Conservation (phyloP, 2,888 invertebrate species). For the Rhingia rostrata region DNA sequence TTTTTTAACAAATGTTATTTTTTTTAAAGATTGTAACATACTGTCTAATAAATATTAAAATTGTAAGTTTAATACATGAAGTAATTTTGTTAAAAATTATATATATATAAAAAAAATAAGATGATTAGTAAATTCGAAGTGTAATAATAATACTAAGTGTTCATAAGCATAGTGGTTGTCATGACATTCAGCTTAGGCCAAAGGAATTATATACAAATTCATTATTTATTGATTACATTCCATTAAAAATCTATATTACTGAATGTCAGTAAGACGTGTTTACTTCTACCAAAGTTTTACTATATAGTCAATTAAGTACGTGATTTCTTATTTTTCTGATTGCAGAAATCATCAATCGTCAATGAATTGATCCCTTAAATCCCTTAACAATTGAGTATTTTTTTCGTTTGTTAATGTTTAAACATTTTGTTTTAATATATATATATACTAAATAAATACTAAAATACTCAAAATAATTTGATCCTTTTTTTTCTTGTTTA, state of each 20-base stretch:
- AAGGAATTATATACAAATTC: slow-evolving; percentile 71
- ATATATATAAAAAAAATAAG: slow-evolving; percentile 53
- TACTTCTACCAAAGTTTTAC: slow-evolving; percentile 72
- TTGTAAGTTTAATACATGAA: slow-evolving; percentile 70
- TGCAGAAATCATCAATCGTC: slow-evolving; percentile 70
- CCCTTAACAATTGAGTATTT: slow-evolving; percentile 71
- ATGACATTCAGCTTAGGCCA: slow-evolving; percentile 74
- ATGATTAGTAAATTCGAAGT: slow-evolving; percentile 73
- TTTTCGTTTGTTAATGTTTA: slow-evolving; percentile 48
- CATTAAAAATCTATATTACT: slow-evolving; percentile 67
- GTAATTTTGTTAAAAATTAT: slow-evolving; percentile 67
- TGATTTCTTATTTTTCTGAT: slow-evolving; percentile 72
- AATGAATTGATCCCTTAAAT: slow-evolving; percentile 65
- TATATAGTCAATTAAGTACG: slow-evolving; percentile 67
- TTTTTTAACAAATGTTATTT: slow-evolving; percentile 61
- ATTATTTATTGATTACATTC: slow-evolving; percentile 61
- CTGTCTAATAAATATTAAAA: slow-evolving; percentile 70
- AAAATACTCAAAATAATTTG: slow-evolving; percentile 71
- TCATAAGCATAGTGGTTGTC: slow-evolving; percentile 74
- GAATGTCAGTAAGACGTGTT: slow-evolving; percentile 73
- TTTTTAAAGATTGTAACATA: slow-evolving; percentile 59
- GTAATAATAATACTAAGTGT: slow-evolving; percentile 73
- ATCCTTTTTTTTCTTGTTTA: slow-evolving; percentile 39
- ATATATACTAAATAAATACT: slow-evolving; percentile 70
- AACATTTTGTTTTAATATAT: slow-evolving; percentile 25